Evolutionary conservation across 2,113 vertebrate genomes (phyloP).

Genomic region (Vombatus ursinus): DNA sequence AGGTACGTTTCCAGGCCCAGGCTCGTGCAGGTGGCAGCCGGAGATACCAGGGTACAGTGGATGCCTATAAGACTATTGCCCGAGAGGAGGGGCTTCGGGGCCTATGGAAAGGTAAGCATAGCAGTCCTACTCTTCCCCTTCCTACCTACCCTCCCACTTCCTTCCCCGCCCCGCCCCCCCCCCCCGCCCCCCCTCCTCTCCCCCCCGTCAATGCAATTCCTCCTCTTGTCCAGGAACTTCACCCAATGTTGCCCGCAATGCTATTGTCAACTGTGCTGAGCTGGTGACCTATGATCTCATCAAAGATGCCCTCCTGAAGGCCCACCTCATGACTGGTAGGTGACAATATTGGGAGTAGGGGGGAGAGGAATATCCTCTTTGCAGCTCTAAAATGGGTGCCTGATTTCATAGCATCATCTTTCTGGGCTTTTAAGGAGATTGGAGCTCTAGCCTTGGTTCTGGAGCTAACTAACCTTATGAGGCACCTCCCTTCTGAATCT

Average conservation of each 20-base stretch:
- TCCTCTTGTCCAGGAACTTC: conserved; percentile 84
- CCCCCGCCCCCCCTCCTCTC: background rate
- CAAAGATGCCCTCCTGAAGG: conserved; percentile 91
- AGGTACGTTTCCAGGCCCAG: conserved; percentile 92
- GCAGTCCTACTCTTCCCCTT: background rate
- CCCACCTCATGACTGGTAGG: conserved; percentile 91
- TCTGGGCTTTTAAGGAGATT: conserved; percentile 3
- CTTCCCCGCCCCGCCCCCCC: background rate
- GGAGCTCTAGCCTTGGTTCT: background rate
- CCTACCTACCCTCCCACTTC: background rate
- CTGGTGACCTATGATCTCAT: conserved; percentile 95
- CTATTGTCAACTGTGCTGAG: conserved; percentile 93
- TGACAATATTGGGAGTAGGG: background rate
- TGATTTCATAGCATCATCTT: background rate
- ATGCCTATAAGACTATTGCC: conserved; percentile 92
- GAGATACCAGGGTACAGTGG: conserved; percentile 90
- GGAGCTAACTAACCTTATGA: background rate
- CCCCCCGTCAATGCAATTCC: conserved; percentile 5
- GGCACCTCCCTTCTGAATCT: background rate
- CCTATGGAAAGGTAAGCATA: conserved; percentile 90
- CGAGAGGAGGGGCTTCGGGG: conserved; percentile 89
- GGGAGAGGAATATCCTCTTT: no score
- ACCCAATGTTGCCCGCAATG: conserved; percentile 92
- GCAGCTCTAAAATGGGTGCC: background rate
- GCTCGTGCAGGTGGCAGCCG: conserved; percentile 79